Evolutionary conservation across 2,797 vertebrate genomes (phyloP), one percentile per base, ranked within the genome.

Genomic region (Phrynocephalus vlangalii): DNA sequence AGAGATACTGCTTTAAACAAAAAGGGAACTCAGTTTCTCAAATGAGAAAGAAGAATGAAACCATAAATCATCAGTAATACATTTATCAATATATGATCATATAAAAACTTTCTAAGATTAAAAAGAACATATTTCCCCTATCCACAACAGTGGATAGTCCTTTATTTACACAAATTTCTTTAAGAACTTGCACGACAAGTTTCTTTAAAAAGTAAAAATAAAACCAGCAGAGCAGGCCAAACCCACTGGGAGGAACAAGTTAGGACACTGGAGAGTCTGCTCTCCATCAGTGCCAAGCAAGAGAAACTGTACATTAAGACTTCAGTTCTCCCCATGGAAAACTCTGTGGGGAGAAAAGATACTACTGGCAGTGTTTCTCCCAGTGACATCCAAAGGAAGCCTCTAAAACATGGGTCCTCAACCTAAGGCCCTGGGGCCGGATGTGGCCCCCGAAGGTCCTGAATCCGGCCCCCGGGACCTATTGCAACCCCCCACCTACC

Each of bases 1-100:
- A 44, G 70, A 88, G 88, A 86, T 15, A 15, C 20, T 63, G 67
- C 28, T 81, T 91, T 82, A 4, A 44, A 44, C 38, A 88, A 87
- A 77, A 1, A 22, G 63, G 1, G 44, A 82, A 2, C 38, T 28
- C n/a, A 13, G n/a, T 33, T 66, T 30, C 11, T 85, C 79, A 50
- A 70, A 85, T 68, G 56, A 84, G 78, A 0, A 2, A 30, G 11
- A 82, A 48, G 52, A 73, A 28, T 75, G 24, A 89, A 86, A 5
- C 82, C 81, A 44, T 16, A 38, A 95, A 86, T 89, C 33, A 89
- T 24, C 93, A 93, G 89, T 18, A 94, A 44, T 44, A 44, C 38
- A 44, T 44, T 44, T 44, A 44, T 44, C 38, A 44, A 90, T 90
- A 87, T 88, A 78, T 84, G 1, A 24, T 33, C 26, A 79, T 56